A percentile compares a stretch with the other conserved stretches of the same genome.
Conservation (phyloP, 2,888 invertebrate genomes). For the Uloborus plumipes region DNA sequence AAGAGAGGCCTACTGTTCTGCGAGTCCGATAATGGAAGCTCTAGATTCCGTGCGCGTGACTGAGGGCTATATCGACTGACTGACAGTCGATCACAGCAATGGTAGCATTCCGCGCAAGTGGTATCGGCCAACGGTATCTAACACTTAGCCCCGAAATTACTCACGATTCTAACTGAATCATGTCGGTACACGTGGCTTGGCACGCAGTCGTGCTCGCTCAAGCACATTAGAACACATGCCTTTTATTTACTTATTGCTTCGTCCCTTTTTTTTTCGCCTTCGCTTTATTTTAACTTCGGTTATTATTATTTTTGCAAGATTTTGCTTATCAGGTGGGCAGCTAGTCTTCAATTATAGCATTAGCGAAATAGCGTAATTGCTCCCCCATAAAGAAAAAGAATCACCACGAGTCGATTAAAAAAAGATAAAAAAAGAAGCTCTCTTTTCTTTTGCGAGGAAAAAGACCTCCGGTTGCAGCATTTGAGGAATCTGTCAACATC, state of each 20-base stretch:
- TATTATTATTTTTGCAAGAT: slow-evolving; percentile 57
- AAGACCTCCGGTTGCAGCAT: slow-evolving; percentile 7
- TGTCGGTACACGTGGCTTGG: slow-evolving; percentile 51
- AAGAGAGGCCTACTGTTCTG: slow-evolving; percentile 18
- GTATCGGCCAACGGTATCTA: slow-evolving; percentile 48
- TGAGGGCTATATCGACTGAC: slow-evolving; percentile 1
- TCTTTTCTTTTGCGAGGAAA: neutral
- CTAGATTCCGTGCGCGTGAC: neutral
- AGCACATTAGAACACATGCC: slow-evolving; percentile 35
- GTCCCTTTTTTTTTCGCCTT: slow-evolving; percentile 29
- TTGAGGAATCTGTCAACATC: slow-evolving; percentile 10
- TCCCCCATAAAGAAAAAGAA: slow-evolving; percentile 35
- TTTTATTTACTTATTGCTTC: slow-evolving; percentile 44
- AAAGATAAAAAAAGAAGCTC: slow-evolving; percentile 30
- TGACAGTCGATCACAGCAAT: slow-evolving; percentile 49
- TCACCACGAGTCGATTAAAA: slow-evolving; percentile 44
- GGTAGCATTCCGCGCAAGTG: slow-evolving; percentile 34
- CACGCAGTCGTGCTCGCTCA: slow-evolving; percentile 39
- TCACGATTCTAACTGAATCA: slow-evolving; percentile 53
- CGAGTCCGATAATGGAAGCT: slow-evolving; percentile 14
- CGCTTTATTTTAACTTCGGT: slow-evolving; percentile 36
- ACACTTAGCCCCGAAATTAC: slow-evolving; percentile 53
- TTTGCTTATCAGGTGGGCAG: slow-evolving; percentile 62
- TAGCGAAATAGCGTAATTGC: slow-evolving; percentile 61
- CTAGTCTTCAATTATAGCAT: slow-evolving; percentile 56